Evolutionary conservation across 2,797 vertebrate species (phyloP).

Genomic region (Telmatherina bonti): DNA sequence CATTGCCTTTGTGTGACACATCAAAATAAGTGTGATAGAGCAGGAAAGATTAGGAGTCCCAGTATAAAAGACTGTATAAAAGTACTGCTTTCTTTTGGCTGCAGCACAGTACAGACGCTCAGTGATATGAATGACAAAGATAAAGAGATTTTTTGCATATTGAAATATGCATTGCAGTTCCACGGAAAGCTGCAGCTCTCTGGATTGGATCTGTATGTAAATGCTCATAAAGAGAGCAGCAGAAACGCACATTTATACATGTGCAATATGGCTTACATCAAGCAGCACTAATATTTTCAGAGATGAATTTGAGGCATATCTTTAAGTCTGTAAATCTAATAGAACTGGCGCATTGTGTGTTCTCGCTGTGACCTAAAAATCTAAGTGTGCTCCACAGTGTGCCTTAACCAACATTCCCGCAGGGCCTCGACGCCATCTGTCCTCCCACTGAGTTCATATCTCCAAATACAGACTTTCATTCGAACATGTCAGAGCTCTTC

Average conservation of each 20-base stretch:
- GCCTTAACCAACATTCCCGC: constrained; percentile 59
- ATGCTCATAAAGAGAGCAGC: constrained; percentile 7
- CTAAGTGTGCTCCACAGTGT: constrained; percentile 49
- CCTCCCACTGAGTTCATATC: constrained; percentile 60
- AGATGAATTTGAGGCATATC: constrained; percentile 5
- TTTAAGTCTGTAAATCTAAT: background rate
- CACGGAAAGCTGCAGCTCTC: constrained; percentile 4
- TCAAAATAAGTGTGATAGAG: constrained; percentile 44
- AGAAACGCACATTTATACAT: background rate
- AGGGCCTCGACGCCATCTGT: constrained; percentile 74
- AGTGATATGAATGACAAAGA: constrained; percentile 24
- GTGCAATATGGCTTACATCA: background rate
- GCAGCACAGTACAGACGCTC: constrained; percentile 44
- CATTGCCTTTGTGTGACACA: constrained; percentile 47
- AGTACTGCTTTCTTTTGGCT: constrained; percentile 45
- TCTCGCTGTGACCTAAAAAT: constrained; percentile 68
- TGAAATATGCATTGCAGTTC: constrained; percentile 31
- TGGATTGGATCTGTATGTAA: constrained; percentile 10
- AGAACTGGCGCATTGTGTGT: constrained; percentile 16
- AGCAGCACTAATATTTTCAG: constrained; percentile 4
- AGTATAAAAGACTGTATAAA: constrained; percentile 37
- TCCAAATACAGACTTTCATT: constrained; percentile 65
- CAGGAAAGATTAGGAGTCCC: constrained; percentile 33
- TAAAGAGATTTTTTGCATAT: constrained; percentile 38
- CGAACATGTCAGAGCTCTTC: constrained; percentile 56